A percentile compares a stretch with the other conserved stretches of the same genome.
phyloP scores from a whole-genome alignment of 1,140 invertebrate species.

The Ylistrum balloti region DNA sequence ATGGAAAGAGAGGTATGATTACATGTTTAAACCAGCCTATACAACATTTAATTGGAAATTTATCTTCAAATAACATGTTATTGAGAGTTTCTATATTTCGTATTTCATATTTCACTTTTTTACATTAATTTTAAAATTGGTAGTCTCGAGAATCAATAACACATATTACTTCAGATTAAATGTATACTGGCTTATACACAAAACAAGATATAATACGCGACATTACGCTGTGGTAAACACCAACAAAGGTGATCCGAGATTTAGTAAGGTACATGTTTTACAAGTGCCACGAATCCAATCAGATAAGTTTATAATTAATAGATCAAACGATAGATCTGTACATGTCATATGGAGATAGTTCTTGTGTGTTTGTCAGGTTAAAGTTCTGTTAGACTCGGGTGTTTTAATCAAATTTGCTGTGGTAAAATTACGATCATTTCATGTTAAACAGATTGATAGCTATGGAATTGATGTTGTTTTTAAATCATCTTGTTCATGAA shows the following conservation, averaged over 20 bases:
- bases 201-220: neutral
- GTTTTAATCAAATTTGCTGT: neutral
- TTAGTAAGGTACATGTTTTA: neutral
- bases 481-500: neutral
- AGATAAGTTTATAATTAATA: conserved; percentile 22
- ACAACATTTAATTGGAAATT: neutral
- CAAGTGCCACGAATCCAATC: neutral
- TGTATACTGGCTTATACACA: neutral
- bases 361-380: neutral
- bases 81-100: neutral
- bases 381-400: neutral
- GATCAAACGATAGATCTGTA: neutral
- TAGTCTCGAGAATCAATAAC: neutral
- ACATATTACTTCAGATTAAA: neutral
- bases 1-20: neutral
- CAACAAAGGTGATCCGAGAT: neutral
- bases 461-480: neutral
- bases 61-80: neutral
- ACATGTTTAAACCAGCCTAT: neutral
- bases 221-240: neutral
- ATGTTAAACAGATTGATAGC: neutral
- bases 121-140: neutral
- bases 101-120: neutral
- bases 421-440: neutral
- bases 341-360: neutral